A percentile compares a stretch with the other conserved stretches of the same genome.
These are phyloP conservation scores for Latrodectus hesperus DNA, from an alignment of 2,888 invertebrate genomes.

Conservation along the genomic window DNA sequence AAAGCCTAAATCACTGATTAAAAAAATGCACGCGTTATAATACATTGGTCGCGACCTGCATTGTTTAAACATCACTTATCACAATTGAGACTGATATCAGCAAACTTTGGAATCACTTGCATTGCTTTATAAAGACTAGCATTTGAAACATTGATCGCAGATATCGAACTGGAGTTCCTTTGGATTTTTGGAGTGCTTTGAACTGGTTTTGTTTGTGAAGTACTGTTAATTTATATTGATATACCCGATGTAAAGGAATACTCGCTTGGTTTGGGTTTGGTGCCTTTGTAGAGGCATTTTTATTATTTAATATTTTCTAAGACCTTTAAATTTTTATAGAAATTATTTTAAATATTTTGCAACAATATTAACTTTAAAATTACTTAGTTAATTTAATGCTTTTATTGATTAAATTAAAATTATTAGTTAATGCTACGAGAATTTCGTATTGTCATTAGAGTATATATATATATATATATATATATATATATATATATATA, in stretches of 20 bases:
- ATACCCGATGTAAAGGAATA: conserved; percentile 11
- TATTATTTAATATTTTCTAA: neutral
- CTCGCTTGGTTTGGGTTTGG: conserved; percentile 4
- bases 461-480: too few species aligned
- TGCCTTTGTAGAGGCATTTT: conserved; percentile 27
- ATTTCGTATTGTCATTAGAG: too few species aligned
- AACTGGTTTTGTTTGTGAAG: neutral
- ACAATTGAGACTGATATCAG: conserved; percentile 41
- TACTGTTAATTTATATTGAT: neutral
- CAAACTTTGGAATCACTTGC: conserved; percentile 62
- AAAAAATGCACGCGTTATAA: conserved; percentile 27
- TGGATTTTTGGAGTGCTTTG: neutral
- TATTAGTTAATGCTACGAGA: too few species aligned
- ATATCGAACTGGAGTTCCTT: neutral
- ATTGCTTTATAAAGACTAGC: conserved; percentile 21
- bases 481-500: too few species aligned
- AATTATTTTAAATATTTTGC: neutral
- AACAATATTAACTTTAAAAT: too few species aligned
- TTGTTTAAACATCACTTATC: conserved; percentile 64
- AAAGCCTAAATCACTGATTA: conserved; percentile 50
- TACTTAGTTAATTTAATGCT: too few species aligned
- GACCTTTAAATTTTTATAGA: neutral
- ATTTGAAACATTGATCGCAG: neutral
- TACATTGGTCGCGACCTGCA: conserved; percentile 46
- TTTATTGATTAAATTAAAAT: too few species aligned